Percentiles rank a stretch among this genome's conserved stretches.
phyloP scores from a whole-genome alignment of 2,888 invertebrate species.

The Brassicogethes aeneus region DNA sequence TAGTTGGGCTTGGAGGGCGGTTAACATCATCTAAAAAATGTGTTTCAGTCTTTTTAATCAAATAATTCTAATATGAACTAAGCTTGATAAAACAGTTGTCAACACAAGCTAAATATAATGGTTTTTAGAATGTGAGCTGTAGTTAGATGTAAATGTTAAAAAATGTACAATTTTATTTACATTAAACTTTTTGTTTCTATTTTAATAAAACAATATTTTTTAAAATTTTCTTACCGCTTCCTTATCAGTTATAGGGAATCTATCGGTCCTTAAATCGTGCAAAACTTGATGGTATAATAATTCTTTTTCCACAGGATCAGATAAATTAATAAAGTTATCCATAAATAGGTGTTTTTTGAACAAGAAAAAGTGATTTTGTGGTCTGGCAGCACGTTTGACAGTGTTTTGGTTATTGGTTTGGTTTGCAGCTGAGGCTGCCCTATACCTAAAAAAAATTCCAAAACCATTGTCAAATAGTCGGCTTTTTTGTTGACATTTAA shows the following conservation, averaged over 20 bases:
- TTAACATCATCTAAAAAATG: constrained; percentile 72
- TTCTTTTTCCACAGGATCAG: constrained; percentile 87
- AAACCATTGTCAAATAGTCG: no score
- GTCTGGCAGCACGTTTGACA: constrained; percentile 34
- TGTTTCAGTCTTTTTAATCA: constrained; percentile 2
- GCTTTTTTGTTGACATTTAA: no score
- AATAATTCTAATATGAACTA: no score
- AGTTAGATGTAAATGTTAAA: not conserved
- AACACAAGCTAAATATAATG: constrained; percentile 1
- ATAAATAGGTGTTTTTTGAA: constrained; percentile 79
- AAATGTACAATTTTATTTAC: no score
- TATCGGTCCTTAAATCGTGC: constrained; percentile 81
- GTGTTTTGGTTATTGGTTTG: constrained; percentile 31
- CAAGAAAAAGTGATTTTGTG: constrained; percentile 58
- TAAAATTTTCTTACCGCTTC: constrained; percentile 67
- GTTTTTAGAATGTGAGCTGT: not conserved
- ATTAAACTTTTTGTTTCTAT: no score
- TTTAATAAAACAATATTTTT: no score
- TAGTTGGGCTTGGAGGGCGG: constrained; percentile 87
- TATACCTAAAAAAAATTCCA: no score
- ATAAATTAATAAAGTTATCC: constrained; percentile 67
- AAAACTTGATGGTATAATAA: constrained; percentile 88
- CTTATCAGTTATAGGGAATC: constrained; percentile 87
- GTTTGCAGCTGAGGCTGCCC: constrained; percentile 52
- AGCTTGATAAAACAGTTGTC: no score